Evolutionary conservation across 2,113 vertebrate species (phyloP), one percentile per base, ranked within the genome.

Genomic region (Bostrychus sinensis): DNA sequence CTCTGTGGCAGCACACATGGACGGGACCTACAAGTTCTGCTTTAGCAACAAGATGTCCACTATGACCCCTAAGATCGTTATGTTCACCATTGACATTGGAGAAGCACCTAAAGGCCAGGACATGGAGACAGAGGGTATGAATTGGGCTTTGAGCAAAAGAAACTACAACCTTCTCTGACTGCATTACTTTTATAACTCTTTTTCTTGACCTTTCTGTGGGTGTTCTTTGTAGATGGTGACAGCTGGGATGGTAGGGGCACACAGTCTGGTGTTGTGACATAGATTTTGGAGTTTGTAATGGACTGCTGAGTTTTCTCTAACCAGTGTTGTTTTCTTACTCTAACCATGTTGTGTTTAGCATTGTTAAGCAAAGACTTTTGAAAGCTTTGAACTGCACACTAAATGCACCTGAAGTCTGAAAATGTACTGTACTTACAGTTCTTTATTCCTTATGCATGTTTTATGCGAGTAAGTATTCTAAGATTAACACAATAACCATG

Each of bases 1-100:
- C 83, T 99, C 97, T 0, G 98, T 99, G 70, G 96, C 97, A 0
- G 97, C 97, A 17, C 97, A 99, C 85, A 98, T 98, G 96, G 97
- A 99, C 26, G 97, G 97, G 42, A 96, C 91, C 1, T 99, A 99
- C 62, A 98, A 96, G 82, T 99, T 99, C 56, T 99, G 97, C 88
- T 99, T 99, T 82, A 98, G 97, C 90, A 99, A 98, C 86, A 95
- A 96, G 87, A 99, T 99, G 96, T 99, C 97, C 38, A 99, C 97
- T 62, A 99, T 99, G 97, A 99, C 97, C 10, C 97, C 97, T 43
- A 99, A 99, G 89, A 98, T 99, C 36, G 96, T 99, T 74, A 99
- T 99, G 97, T 99, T 99, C 92, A 98, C 97, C 70, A 98, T 99
- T 3, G 97, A 99, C 16, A 98, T 98, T 0, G 97, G 97, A 76